Evolutionary conservation across 2,888 invertebrate species (phyloP), one percentile per base, ranked within the genome.

Genomic region (Synanthedon formicaeformis): DNA sequence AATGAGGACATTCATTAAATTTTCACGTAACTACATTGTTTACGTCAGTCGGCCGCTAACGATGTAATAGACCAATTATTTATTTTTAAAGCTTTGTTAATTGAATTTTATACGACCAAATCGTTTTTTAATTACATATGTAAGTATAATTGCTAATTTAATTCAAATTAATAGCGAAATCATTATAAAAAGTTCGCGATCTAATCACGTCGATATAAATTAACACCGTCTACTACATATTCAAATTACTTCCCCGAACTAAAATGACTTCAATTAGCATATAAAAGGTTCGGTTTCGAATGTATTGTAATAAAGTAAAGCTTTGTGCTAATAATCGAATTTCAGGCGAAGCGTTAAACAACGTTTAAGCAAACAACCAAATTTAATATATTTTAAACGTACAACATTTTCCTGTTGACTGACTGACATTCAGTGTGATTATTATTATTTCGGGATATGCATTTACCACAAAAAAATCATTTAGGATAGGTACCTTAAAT

Each of bases 261-360:
- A 57, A 55, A 60, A 60, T 63, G 63, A 65, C 66, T 70, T 68
- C 63, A 73, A 72, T 75, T 72, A 66, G 63, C 66, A 69, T 72
- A 70, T 66, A 72, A 72, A 73, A 65, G 62, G 66, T 62, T 63
- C 62, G 60, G 58, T 59, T 63, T 60, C 55, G 63, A 57, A 64
- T 59, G 54, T 58, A 53, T 61, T 16, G 14, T 48, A 48, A 12
- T 64, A 62, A 66, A 62, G 65, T 64, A 69, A 62, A 56, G 58
- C 57, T 57, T 59, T 59, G 57, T 50, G 57, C 57, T 53, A 57
- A 61, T 64, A 63, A 59, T 60, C 55, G 52, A 50, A 4, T 23
- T 23, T 50, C 50, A 57, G 48, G 56, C 60, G 51, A 53, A 40
- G 52, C 55, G 53, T 54, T 57, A 57, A 57, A 55, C 56, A 54